phyloP scores from a whole-genome alignment of 2,797 vertebrate species.

The Graptemys geographica region DNA sequence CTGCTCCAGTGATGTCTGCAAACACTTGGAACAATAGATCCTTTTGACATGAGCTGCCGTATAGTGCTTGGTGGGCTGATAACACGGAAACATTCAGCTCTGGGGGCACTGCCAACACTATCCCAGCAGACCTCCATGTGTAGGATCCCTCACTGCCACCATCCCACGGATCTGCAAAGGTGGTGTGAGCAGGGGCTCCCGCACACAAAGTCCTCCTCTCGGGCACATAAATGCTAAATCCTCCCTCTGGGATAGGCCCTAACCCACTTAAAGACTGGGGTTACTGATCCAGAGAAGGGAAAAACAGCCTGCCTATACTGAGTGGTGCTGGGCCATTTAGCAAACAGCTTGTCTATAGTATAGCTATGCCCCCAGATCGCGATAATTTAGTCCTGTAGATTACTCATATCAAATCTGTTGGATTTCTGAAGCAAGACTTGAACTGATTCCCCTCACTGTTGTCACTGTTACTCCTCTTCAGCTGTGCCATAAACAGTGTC shows the following conservation, averaged over 20 bases:
- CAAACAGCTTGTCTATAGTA: not conserved
- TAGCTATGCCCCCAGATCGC: not conserved
- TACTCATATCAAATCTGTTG: not conserved
- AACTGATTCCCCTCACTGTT: not conserved
- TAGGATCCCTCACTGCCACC: not conserved
- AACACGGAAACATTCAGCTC: not conserved
- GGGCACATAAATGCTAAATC: not conserved
- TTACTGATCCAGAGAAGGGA: not conserved
- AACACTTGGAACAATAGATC: not conserved
- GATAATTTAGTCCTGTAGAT: not conserved
- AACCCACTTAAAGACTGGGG: not conserved
- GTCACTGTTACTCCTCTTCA: not conserved
- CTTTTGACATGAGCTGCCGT: not conserved
- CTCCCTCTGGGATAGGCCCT: not conserved
- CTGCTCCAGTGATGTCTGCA: not conserved
- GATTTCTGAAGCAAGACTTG: not conserved
- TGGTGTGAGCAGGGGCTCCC: not conserved
- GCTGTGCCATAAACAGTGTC: not conserved
- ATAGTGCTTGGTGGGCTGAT: not conserved
- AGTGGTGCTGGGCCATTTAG: not conserved
- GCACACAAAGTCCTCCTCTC: not conserved
- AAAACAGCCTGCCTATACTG: not conserved
- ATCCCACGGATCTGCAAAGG: not conserved
- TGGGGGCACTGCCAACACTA: not conserved
- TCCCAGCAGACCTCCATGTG: not conserved